Evolutionary conservation across 2,797 vertebrate genomes (phyloP), one percentile per base, ranked within the genome.

Genomic region (Typhlichthys eigenmanni): DNA sequence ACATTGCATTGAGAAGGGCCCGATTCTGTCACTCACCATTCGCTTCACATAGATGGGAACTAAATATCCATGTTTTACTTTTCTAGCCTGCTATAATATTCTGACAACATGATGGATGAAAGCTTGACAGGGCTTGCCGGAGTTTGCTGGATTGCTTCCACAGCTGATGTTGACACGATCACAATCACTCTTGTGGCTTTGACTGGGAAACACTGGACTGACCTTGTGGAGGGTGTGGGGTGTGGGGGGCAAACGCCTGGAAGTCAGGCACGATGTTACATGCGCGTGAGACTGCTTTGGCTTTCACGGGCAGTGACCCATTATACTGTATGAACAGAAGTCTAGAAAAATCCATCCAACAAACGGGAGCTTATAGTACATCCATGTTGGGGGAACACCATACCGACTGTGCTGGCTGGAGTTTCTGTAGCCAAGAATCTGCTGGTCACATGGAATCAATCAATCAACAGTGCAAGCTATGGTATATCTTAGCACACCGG

Each of bases 391-490:
- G 78, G 62, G 69, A 68, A 51, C 78, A 10, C 50, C 0, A 57
- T 58, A 83, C 90, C 93, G 93, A 91, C 77, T 78, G 87, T 80
- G 74, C 74, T 85, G 88, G 82, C 85, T 75, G 88, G 82, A 76
- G 85, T 78, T 88, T 80, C 86, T 59, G 71, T 2, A 68, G 81
- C 74, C 60, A 6, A 6, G 57, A 62, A 70, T 84, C 81, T 75
- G 66, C 58, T 13, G 82, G 71, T 77, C 88, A 88, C 84, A 86
- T 88, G 85, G 55, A 80, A 87, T 84, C 79, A 90, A 91, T 92
- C 87, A 90, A 73, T 88, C 75, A 85, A 80, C 89, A 87, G 13
- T 74, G 71, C 75, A 80, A 87, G 91, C 86, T 72, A 68, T 87
- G 91, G 82, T 78, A 88, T 83, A 87, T 83, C 82, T 46, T 57